phyloP scores from a whole-genome alignment of 2,888 invertebrate genomes.

The Yponomeuta sedellus region DNA sequence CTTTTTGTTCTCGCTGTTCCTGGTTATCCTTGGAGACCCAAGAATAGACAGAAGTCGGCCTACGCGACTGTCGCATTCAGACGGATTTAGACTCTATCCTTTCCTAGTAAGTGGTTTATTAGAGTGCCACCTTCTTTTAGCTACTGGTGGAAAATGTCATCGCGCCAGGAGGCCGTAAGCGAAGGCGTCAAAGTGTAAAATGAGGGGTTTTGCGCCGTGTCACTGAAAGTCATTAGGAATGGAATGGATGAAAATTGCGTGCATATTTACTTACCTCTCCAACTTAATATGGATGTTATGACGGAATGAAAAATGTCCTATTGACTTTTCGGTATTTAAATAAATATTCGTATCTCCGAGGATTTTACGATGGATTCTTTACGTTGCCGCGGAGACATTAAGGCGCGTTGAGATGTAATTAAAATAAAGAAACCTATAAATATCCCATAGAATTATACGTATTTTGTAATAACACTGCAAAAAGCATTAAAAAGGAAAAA shows the following conservation, averaged over 20 bases:
- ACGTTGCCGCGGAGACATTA: neutral
- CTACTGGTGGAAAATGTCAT: constrained; percentile 66
- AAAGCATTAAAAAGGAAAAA: no score
- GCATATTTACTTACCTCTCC: constrained; percentile 67
- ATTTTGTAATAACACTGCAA: no score
- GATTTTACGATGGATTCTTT: constrained; percentile 9
- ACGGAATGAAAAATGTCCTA: constrained; percentile 58
- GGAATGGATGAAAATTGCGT: constrained; percentile 74
- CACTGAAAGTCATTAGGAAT: constrained; percentile 75
- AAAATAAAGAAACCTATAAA: no score
- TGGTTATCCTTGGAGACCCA: constrained; percentile 66
- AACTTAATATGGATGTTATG: constrained; percentile 65
- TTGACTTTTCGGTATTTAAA: constrained; percentile 36
- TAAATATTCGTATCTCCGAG: constrained; percentile 27
- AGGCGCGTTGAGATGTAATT: neutral
- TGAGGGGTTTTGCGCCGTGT: constrained; percentile 73
- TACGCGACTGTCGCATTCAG: constrained; percentile 31
- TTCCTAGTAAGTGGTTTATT: constrained; percentile 33
- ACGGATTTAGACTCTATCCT: constrained; percentile 49
- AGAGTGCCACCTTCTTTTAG: constrained; percentile 37
- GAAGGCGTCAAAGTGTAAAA: constrained; percentile 77
- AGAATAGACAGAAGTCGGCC: constrained; percentile 68
- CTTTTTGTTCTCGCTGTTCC: constrained; percentile 41
- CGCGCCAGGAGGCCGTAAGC: constrained; percentile 68
- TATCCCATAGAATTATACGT: no score